Base-by-base conservation (phyloP, 1,140 invertebrate genomes). In the Frieseomelitta varia region DNA sequence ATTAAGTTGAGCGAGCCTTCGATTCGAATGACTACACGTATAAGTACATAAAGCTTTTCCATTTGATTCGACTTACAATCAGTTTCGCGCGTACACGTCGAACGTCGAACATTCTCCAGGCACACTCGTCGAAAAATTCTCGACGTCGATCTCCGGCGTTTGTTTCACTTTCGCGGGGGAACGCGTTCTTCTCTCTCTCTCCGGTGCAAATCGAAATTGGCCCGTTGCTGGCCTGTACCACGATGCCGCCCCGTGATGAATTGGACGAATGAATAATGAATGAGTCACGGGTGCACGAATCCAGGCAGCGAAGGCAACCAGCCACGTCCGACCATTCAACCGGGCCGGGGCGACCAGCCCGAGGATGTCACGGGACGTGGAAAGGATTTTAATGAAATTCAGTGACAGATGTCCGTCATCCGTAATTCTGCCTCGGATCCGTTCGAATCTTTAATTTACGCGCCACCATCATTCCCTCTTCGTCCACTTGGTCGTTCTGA, bases 181-280 rank as follows among this genome's bases (percentile, higher is more conserved):
- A 47, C 67, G 67, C 30, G n/a, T 65, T 27, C 21, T 30, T 30
- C 67, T 24, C n/a, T 51, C 0, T 12, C 58, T 61, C 10, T 27
- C 27, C 53, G 47, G 19, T 65, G 51, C 24, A 27, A 73, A 81
- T 74, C 61, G 71, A 61, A 81, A 81, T 81, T 81, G 58, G 79
- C 39, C 51, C 51, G 77, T 30, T 67, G 61, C 63, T 63, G 76
- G 65, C 51, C 69, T 53, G 39, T 56, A 30, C 78, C 71, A 67
- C 81, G 81, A 56, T 67, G 53, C 21, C 61, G 51, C 47, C 39
- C 39, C 68, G 75, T 84, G 82, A 84, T 79, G 82, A 79, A 84
- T 84, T 79, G 82, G 76, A 79, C 76, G 82, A 84, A 84, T 84
- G 82, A 84, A 84, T 84, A 84, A 84, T 84, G 76, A 84, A 84